Evolutionary conservation across 2,888 invertebrate species (phyloP).

Genomic region (Ephialtes manifestator): DNA sequence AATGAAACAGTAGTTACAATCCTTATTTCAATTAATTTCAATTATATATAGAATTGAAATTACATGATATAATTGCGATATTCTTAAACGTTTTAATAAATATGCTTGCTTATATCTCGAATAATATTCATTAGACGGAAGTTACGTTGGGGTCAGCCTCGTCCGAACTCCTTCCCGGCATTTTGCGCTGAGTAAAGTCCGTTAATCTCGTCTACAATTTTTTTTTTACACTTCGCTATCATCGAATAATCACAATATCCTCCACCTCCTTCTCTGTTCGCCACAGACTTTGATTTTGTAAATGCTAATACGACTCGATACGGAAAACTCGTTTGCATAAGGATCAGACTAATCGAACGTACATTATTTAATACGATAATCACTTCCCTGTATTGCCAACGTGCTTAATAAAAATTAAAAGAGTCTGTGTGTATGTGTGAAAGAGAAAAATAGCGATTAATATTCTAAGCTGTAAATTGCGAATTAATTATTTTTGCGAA

Average conservation of each 20-base stretch:
- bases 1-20: no score
- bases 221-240: slow-evolving; percentile 11
- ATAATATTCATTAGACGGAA: neutral
- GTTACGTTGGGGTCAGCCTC: slow-evolving; percentile 16
- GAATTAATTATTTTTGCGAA: slow-evolving; percentile 47
- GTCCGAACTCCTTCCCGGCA: neutral
- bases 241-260: slow-evolving; percentile 10
- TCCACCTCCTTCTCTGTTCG: neutral
- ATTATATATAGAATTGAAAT: no score
- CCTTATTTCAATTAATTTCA: no score
- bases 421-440: no score
- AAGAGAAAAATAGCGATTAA: slow-evolving; percentile 1
- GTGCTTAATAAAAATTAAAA: neutral
- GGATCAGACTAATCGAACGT: slow-evolving; percentile 35
- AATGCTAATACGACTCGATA: slow-evolving; percentile 25
- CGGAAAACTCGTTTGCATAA: slow-evolving; percentile 47
- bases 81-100: neutral
- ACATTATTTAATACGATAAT: slow-evolving; percentile 48
- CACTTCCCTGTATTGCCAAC: slow-evolving; percentile 39
- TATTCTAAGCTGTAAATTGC: slow-evolving; percentile 2
- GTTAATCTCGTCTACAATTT: slow-evolving; percentile 54
- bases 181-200: slow-evolving; percentile 28
- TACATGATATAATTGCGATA: neutral
- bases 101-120: neutral
- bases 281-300: neutral